phyloP scores from a whole-genome alignment of 2,888 invertebrate genomes.

The Nowickia ferox region DNA sequence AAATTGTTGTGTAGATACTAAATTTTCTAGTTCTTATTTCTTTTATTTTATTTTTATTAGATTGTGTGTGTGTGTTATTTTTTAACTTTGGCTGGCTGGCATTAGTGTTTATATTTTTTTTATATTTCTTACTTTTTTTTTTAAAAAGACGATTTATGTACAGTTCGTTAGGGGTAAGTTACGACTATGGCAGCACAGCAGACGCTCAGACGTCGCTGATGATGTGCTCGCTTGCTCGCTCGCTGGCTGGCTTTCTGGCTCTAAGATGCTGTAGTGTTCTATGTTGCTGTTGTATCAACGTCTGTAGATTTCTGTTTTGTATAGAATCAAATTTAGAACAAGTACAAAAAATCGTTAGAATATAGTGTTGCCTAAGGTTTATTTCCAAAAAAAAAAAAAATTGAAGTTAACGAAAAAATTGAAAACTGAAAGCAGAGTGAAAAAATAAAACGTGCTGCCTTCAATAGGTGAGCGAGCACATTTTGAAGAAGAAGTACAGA shows the following conservation, averaged over 20 bases:
- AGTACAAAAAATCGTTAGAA: conserved; percentile 50
- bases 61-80: conserved; percentile 36
- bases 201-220: conserved; percentile 74
- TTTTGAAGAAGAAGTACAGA: conserved; percentile 21
- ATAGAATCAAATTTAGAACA: conserved; percentile 63
- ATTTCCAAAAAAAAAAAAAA: conserved; percentile 47
- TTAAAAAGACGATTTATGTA: conserved; percentile 83
- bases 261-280: conserved; percentile 68
- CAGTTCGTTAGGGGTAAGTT: conserved; percentile 77
- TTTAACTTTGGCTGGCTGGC: conserved; percentile 72
- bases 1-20: conserved; percentile 79
- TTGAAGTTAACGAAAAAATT: conserved; percentile 41
- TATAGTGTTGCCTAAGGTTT: conserved; percentile 70
- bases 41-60: conserved; percentile 77
- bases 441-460: conserved; percentile 52
- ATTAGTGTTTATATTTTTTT: conserved; percentile 79
- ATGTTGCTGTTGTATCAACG: conserved; percentile 32
- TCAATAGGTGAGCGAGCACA: conserved; percentile 64
- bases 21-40: conserved; percentile 78
- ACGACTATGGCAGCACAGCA: conserved; percentile 72
- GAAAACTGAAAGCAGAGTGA: conserved; percentile 45
- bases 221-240: conserved; percentile 76
- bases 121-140: not conserved
- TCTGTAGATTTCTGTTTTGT: conserved; percentile 50
- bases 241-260: conserved; percentile 19